Evolutionary conservation across 2,888 invertebrate species (phyloP), one percentile per base, ranked within the genome.

Genomic region (Macropis europaea): DNA sequence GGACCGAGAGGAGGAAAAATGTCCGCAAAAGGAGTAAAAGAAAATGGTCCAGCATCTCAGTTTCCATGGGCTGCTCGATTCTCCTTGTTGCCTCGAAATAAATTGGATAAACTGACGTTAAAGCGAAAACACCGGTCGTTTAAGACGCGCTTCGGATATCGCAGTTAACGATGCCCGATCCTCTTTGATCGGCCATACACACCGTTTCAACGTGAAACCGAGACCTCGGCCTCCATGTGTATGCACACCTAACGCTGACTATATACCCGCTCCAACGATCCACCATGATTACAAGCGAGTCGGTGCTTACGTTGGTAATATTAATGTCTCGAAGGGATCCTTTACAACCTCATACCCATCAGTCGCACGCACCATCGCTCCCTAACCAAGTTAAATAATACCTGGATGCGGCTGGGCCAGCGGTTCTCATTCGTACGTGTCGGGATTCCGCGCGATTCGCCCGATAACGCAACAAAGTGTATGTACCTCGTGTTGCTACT

Each of bases 331-430:
- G 81, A 78, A 82, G 83, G 85, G 84, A 85, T 86, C 84, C 81
- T 84, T 85, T 84, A 85, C 84, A 86, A 83, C 83, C 85, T 86
- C 82, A 82, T 86, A 83, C 79, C 82, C 83, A 85, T 86, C 86
- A 86, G 84, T 86, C 85, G 83, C 84, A 86, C 83, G 84, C 80
- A 85, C 84, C 81, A 79, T 84, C 84, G 84, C 84, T 83, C 82
- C 83, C 81, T 85, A 83, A 85, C 83, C 84, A 86, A 86, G 82
- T 86, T 86, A 86, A 86, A 86, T 86, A 83, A 87, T 86, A 86
- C 82, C 81, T 80, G 75, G 73, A 81, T 73, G 76, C 79, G 66
- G 24, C 68, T 24, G 26, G 7, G 9, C n/a, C 85, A 86, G 86
- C 73, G 86, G 60, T 76, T 86, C 86, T 86, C 86, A 86, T 32